These are phyloP conservation scores for Murina feae DNA, from an alignment of 2,113 vertebrate genomes.

Conservation along the genomic window DNA sequence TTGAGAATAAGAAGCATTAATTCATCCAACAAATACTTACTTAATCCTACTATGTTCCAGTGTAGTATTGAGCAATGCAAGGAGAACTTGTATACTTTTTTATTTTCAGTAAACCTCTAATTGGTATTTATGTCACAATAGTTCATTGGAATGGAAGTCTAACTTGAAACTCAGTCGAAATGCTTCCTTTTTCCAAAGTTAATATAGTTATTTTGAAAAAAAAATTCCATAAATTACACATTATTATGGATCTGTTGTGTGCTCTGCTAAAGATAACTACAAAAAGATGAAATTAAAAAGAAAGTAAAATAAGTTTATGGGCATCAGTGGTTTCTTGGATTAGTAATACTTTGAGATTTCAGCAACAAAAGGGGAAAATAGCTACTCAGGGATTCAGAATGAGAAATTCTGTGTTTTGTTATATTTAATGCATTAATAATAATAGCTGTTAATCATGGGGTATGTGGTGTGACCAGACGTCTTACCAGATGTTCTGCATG, in stretches of 20 bases:
- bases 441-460: not conserved
- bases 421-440: not conserved
- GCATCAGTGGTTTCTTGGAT: not conserved
- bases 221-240: not conserved
- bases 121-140: not conserved
- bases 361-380: not conserved
- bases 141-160: not conserved
- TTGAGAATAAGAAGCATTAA: not conserved
- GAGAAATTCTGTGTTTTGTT: not conserved
- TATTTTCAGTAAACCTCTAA: conserved; percentile 10
- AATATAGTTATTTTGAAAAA: not conserved
- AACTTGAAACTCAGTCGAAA: not conserved
- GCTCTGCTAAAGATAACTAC: not conserved
- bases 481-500: not conserved
- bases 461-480: not conserved
- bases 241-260: not conserved
- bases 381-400: not conserved
- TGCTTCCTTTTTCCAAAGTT: not conserved
- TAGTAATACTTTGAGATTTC: conserved; percentile 5
- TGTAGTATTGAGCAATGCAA: not conserved
- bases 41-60: not conserved
- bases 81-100: not conserved
- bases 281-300: not conserved
- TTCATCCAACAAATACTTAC: not conserved
- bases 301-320: not conserved